Evolutionary conservation across 2,888 invertebrate genomes (phyloP).

Genomic region (Spatulosminthurus flaviceps): DNA sequence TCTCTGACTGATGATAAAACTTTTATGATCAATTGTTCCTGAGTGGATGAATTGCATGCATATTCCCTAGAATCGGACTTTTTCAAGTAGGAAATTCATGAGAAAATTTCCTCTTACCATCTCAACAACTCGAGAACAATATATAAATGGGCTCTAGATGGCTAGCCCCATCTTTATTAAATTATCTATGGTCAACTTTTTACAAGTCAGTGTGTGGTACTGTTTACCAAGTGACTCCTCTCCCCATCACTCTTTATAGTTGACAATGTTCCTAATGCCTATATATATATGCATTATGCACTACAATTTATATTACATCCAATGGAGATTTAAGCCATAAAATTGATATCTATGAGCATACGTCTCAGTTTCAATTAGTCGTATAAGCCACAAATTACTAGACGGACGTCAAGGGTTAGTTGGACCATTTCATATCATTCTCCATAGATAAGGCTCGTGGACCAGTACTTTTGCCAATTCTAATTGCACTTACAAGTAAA

Average conservation of each 20-base stretch:
- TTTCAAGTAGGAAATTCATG: background rate
- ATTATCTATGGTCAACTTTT: background rate
- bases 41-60: background rate
- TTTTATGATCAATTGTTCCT: conserved; percentile 22
- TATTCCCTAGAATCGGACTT: background rate
- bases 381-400: too few species aligned
- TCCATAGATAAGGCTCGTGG: too few species aligned
- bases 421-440: too few species aligned
- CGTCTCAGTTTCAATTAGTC: background rate
- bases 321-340: background rate
- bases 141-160: too few species aligned
- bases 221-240: background rate
- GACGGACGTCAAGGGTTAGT: too few species aligned
- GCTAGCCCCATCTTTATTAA: conserved; percentile 29
- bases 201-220: background rate
- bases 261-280: background rate
- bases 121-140: background rate
- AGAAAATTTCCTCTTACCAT: background rate
- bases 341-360: background rate
- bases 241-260: background rate
- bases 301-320: too few species aligned
- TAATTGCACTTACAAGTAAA: background rate
- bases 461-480: too few species aligned
- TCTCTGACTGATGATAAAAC: conserved; percentile 28
- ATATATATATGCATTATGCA: background rate